Conservation (phyloP, 2,797 vertebrate genomes). For the Crenuchus spilurus region DNA sequence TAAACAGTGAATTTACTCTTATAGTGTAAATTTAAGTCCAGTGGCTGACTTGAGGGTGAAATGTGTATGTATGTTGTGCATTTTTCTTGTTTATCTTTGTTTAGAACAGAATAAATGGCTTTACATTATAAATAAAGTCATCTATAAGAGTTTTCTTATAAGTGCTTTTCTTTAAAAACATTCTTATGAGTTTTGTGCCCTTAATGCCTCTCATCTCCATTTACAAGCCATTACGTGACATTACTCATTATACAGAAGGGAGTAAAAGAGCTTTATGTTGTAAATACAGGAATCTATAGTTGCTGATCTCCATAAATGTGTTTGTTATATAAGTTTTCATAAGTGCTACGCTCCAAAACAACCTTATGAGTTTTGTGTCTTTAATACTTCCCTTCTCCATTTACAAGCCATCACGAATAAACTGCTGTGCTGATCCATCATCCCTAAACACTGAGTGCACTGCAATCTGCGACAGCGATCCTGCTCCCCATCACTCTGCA, state of each 20-base stretch:
- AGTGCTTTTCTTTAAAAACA: no score
- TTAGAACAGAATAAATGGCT: not conserved
- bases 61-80: not conserved
- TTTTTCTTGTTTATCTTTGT: not conserved
- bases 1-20: not conserved
- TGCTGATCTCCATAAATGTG: not conserved
- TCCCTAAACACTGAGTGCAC: constrained; percentile 33
- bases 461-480: constrained; percentile 44
- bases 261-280: not conserved
- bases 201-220: no score
- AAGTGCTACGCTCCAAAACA: constrained; percentile 5
- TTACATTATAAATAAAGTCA: not conserved
- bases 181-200: no score
- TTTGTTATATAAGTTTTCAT: not conserved
- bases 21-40: not conserved
- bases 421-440: constrained; percentile 18
- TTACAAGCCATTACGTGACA: no score
- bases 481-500: constrained; percentile 34
- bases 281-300: not conserved
- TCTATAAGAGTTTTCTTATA: no score
- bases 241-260: no score
- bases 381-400: constrained; percentile 19
- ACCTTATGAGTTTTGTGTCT: constrained; percentile 30
- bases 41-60: not conserved
- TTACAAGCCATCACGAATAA: constrained; percentile 33